A percentile compares a stretch with the other conserved stretches of the same genome.
Evolutionary conservation across 1,140 invertebrate genomes (phyloP).

Genomic region (Apocrypta bakeri): DNA sequence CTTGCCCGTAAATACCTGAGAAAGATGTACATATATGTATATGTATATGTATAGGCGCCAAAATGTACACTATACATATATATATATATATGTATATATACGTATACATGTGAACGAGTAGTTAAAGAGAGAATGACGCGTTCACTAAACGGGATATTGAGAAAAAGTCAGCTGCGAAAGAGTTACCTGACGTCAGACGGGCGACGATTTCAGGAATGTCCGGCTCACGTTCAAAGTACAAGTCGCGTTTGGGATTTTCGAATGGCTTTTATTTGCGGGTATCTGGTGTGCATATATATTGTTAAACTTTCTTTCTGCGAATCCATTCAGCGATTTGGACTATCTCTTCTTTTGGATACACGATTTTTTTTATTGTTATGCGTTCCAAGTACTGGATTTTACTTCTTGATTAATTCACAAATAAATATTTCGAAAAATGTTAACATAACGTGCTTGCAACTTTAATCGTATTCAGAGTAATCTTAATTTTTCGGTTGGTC

Average conservation of each 20-base stretch:
- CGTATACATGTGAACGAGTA: too few species aligned
- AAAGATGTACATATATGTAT: too few species aligned
- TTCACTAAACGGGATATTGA: background rate
- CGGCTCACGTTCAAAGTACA: background rate
- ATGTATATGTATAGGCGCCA: too few species aligned
- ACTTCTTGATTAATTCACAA: too few species aligned
- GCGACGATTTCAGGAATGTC: conserved; percentile 42
- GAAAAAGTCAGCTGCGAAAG: background rate
- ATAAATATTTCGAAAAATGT: too few species aligned
- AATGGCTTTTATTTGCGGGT: background rate
- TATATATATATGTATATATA: too few species aligned
- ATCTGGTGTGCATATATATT: too few species aligned
- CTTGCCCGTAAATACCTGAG: background rate
- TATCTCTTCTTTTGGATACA: background rate
- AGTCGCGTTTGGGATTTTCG: background rate
- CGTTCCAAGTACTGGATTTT: too few species aligned
- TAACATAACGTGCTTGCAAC: too few species aligned
- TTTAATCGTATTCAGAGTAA: too few species aligned
- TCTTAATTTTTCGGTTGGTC: too few species aligned
- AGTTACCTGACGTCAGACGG: conserved; percentile 26
- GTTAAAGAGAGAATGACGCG: background rate
- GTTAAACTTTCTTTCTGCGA: background rate
- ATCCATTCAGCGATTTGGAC: background rate
- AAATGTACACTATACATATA: background rate
- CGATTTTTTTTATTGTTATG: background rate